Base-by-base conservation (phyloP, 2,797 vertebrate species). In the Chiroxiphia lanceolata region DNA sequence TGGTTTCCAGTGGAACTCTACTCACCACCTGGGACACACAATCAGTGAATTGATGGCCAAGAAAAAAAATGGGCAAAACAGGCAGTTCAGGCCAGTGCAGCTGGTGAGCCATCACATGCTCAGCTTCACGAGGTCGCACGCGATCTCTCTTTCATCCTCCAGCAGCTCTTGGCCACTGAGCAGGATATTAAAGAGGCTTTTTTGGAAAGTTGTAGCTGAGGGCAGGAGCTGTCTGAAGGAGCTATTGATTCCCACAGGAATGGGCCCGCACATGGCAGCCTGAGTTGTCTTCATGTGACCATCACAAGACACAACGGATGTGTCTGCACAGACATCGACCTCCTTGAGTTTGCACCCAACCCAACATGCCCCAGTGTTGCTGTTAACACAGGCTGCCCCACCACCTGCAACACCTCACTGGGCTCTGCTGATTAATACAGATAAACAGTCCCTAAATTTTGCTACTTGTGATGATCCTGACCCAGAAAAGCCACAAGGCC, bases 261-360 rank as follows among this genome's bases (percentile, higher is more conserved):
- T n/a, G 61, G 65, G 22, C 51, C 57, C 0, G 0, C 6, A 1
- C 29, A 25, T 1, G 47, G 45, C 0, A 1, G 82, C 81, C 45
- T 56, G 40, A 54, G 42, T 72, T 0, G 1, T 31, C 65, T 80
- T 68, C 85, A 75, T 60, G 60, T 82, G 89, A 88, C 25, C 40
- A 50, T 80, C 92, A 89, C 87, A 87, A 71, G 92, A 69, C 70
- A 78, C 21, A 80, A 38, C 0, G 1, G 36, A 50, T 29, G n/a
- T 20, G n/a, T 34, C 78, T 68, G 47, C 45, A 47, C 1, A 75
- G 47, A 50, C 38, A 72, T 7, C 72, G 34, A 11, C 34, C 70
- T 23, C 40, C 59, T 72, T 23, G 48, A 6, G 22, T 9, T 36
- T 77, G n/a, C 33, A 82, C 75, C 67, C 36, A 33, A 81, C 23